phyloP scores from a whole-genome alignment of 2,113 vertebrate species.

The Labeo catla region DNA sequence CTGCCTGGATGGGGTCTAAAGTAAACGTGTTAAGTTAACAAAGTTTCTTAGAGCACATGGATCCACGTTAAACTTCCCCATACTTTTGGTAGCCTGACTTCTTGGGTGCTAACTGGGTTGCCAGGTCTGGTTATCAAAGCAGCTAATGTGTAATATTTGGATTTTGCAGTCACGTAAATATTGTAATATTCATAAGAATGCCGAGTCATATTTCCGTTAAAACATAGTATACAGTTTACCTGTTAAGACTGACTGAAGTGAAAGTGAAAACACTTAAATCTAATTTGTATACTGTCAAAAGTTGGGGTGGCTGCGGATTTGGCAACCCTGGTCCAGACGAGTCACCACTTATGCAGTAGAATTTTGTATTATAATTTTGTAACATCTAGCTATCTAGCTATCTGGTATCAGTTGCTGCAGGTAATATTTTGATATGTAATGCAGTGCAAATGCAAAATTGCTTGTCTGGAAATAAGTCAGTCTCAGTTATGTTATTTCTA shows the following conservation, averaged over 20 bases:
- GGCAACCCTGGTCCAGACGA: neutral
- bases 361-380: neutral
- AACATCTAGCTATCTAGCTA: too few species aligned
- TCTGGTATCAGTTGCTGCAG: neutral
- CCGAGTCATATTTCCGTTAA: neutral
- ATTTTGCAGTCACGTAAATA: neutral
- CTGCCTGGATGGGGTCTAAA: neutral
- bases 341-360: neutral
- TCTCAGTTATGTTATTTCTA: neutral
- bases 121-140: neutral
- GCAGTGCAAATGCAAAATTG: neutral
- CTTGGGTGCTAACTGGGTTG: neutral
- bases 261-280: neutral
- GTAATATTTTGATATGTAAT: neutral
- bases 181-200: neutral
- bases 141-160: neutral
- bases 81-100: neutral
- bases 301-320: neutral
- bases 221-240: neutral
- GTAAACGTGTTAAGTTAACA: neutral
- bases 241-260: neutral
- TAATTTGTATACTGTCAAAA: neutral
- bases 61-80: conserved; percentile 2
- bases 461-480: neutral
- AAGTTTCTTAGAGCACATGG: neutral